phyloP scores from a whole-genome alignment of 2,888 invertebrate genomes.

The Megamerina dolium region DNA sequence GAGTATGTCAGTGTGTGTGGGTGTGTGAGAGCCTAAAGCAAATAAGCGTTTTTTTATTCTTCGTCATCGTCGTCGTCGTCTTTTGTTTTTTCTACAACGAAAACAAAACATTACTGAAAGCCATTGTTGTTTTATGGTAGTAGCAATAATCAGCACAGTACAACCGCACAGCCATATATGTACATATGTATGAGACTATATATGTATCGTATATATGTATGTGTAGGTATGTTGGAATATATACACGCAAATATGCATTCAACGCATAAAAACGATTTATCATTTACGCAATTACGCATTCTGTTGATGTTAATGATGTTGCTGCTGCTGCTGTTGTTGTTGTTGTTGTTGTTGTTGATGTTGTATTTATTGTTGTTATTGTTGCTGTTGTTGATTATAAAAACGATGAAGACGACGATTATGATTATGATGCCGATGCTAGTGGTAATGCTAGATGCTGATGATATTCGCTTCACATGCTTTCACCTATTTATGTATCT shows the following conservation, averaged over 20 bases:
- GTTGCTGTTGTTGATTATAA: conserved; percentile 1
- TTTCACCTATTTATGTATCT: too few species aligned
- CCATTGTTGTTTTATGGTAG: too few species aligned
- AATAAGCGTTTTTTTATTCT: too few species aligned
- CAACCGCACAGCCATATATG: neutral
- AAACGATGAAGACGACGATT: conserved; percentile 1
- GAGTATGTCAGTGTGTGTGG: neutral
- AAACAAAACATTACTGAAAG: neutral
- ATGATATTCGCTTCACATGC: too few species aligned
- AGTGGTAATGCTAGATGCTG: too few species aligned
- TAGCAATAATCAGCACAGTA: too few species aligned
- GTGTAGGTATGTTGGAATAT: too few species aligned
- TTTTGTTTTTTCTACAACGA: too few species aligned
- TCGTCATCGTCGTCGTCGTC: too few species aligned
- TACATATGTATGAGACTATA: neutral
- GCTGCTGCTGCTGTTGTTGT: conserved; percentile 4
- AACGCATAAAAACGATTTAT: conserved; percentile 25
- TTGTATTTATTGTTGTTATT: neutral
- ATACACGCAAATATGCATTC: conserved; percentile 10
- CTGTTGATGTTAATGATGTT: conserved; percentile 16
- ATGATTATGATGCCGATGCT: conserved; percentile 2
- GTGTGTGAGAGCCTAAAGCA: conserved; percentile 1
- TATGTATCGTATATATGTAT: too few species aligned
- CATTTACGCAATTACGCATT: conserved; percentile 27
- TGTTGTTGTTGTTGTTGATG: conserved; percentile 5